Evolutionary conservation across 53 echinoderm and acorn worm species (phyloP), one percentile per base, ranked within the genome.

Genomic region (Apostichopus leukothele): DNA sequence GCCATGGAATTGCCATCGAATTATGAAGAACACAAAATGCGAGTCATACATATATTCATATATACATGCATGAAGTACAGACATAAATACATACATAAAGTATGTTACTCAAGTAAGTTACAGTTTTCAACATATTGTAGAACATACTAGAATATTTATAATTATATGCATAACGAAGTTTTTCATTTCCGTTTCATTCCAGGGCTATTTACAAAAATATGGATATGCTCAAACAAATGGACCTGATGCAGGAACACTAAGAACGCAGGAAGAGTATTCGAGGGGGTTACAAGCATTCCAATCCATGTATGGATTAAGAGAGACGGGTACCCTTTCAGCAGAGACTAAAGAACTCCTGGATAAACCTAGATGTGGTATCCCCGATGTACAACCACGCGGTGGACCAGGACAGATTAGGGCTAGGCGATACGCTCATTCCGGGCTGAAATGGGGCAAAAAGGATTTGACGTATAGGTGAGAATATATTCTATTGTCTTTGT

Each of bases 381-480:
- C 92, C 18, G 97, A 96, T 53, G 88, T 93, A 21, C 66, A 92
- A 25, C 81, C 75, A 53, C 53, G 74, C 12, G 89, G 83, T 6
- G 92, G 86, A 19, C 90, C 90, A 9, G 90, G 83, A 0, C 88
- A 93, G 50, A 86, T 85, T 22, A 84, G 97, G 51, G 75, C 60
- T 20, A 91, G 76, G 74, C 60, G 97, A 91, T 96, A 90, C 61
- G 93, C 93, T 1, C 90, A 92, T 73, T 92, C 95, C 6, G 95
- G 95, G 1, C 76, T 83, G 0, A 92, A 93, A 22, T 96, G 97
- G 97, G 91, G 93, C 4, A 92, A 93, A 18, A 76, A 88, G 14
- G 97, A 97, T 9, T 16, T 97, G 4, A 97, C 97, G 5, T 97
- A 92, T 73, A 97, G 95, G 95, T 97, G 18, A 71, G 71, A 19